A percentile compares a stretch with the other conserved stretches of the same genome.
These are phyloP conservation scores for Macrobrachium nipponense DNA, from an alignment of 1,140 invertebrate genomes.

Conservation along the genomic window DNA sequence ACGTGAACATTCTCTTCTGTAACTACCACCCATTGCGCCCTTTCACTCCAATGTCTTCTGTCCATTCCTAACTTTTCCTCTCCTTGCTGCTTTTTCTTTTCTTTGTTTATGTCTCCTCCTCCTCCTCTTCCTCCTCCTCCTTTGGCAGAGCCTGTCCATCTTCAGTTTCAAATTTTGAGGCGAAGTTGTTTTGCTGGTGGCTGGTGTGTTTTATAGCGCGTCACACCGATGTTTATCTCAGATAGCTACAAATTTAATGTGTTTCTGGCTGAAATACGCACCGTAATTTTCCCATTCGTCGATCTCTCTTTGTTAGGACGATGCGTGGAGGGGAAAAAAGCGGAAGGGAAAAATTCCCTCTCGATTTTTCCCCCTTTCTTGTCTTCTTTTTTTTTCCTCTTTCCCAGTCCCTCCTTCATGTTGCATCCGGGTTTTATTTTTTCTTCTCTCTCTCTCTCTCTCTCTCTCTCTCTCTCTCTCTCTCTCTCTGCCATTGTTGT, in stretches of 20 bases:
- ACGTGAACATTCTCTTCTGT: background rate
- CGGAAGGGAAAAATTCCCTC: too few species aligned
- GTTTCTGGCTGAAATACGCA: conserved; percentile 15
- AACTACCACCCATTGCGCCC: background rate
- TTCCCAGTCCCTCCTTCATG: too few species aligned
- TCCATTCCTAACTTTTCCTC: background rate
- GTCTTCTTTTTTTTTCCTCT: too few species aligned
- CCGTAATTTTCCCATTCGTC: conserved; percentile 18
- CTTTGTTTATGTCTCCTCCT: background rate
- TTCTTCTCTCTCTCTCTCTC: too few species aligned
- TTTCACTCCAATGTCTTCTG: background rate
- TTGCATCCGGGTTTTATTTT: too few species aligned
- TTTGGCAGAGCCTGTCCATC: conserved; percentile 1
- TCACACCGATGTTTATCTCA: conserved; percentile 13
- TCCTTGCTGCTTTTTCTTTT: background rate
- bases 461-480: too few species aligned
- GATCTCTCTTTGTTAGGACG: conserved; percentile 14
- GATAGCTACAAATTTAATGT: conserved; percentile 23
- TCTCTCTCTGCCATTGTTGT: too few species aligned
- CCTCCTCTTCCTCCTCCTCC: background rate
- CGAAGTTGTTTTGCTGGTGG: conserved; percentile 16
- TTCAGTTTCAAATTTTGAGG: conserved; percentile 11
- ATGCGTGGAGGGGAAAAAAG: too few species aligned
- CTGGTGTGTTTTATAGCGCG: conserved; percentile 22
- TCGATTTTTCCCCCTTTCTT: too few species aligned